Evolutionary conservation across 2,797 vertebrate genomes (phyloP), one percentile per base, ranked within the genome.

Genomic region (Hippocampus kuda): DNA sequence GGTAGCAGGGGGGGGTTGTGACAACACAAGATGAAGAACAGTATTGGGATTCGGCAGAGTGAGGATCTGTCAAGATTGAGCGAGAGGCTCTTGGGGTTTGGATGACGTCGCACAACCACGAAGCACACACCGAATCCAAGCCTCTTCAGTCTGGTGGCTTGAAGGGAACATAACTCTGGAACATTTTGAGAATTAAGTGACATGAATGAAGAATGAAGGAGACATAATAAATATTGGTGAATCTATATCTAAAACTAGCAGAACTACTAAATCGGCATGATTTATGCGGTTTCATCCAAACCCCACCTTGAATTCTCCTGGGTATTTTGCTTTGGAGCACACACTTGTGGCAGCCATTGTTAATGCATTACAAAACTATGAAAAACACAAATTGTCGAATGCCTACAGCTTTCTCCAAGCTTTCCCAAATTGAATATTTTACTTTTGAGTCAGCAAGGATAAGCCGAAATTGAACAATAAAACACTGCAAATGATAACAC

Each of bases 21-120:
- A 99, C 95, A 99, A 96, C 95, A 99, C 97, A 99, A 96, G 96
- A 94, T 96, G 96, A 97, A 97, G 94, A 95, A 99, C 95, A 98
- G 94, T 96, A 94, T 96, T 91, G 93, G 94, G 94, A 91, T 89
- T 87, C 83, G 86, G 87, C 88, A 89, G 86, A 88, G 82, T 86
- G 83, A 86, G 93, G 93, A 87, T 94, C 88, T 73, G 76, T 89
- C 90, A 89, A 91, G 89, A 79, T 81, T 81, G 88, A 88, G 87
- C 86, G 75, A 85, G 88, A 87, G 85, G 88, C 89, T 90, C 92
- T 86, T 88, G 92, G 93, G 94, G 92, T 94, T 95, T 92, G 93
- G 93, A 93, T 90, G 91, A 92, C 74, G 84, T 89, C 66, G 87
- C 85, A 88, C 84, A 87, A 85, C 81, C 79, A 82, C 72, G 83